Percentiles rank a stretch among this genome's conserved stretches.
These are phyloP conservation scores for Thecocarcelia acutangulata DNA, from an alignment of 2,888 invertebrate genomes.

Conservation along the genomic window DNA sequence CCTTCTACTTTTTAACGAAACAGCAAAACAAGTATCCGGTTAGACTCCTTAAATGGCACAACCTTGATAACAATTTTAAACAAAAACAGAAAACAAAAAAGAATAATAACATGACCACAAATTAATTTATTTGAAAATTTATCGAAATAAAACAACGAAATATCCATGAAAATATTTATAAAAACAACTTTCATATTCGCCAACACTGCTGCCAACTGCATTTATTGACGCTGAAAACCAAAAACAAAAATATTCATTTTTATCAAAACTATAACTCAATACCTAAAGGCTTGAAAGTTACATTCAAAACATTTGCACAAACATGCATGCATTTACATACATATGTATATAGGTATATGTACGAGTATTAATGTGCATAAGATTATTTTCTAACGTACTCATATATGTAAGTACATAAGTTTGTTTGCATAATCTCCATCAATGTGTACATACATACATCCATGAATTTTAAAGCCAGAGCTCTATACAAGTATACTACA, in stretches of 20 bases:
- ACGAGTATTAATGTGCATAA: no score
- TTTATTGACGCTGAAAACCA: constrained; percentile 5
- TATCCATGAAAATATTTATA: constrained; percentile 37
- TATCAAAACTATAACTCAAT: constrained; percentile 54
- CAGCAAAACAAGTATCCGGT: background rate
- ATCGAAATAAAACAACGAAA: constrained; percentile 1
- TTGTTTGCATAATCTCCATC: constrained; percentile 54
- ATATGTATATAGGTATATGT: background rate
- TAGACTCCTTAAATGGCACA: constrained; percentile 42
- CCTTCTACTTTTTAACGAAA: constrained; percentile 5
- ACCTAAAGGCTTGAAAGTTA: constrained; percentile 64
- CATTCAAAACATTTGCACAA: constrained; percentile 20
- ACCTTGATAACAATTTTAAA: constrained; percentile 53
- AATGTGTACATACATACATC: no score
- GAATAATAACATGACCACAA: constrained; percentile 50
- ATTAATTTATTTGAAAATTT: background rate
- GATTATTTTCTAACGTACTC: constrained; percentile 18
- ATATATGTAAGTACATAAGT: no score
- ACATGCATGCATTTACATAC: background rate
- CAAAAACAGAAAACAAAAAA: constrained; percentile 11
- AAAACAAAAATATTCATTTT: constrained; percentile 27
- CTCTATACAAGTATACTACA: no score
- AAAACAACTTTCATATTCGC: constrained; percentile 71
- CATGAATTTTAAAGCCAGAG: background rate
- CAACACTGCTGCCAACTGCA: constrained; percentile 49